Conservation (phyloP, 2,888 invertebrate species). For the Drosophila anomalata region DNA sequence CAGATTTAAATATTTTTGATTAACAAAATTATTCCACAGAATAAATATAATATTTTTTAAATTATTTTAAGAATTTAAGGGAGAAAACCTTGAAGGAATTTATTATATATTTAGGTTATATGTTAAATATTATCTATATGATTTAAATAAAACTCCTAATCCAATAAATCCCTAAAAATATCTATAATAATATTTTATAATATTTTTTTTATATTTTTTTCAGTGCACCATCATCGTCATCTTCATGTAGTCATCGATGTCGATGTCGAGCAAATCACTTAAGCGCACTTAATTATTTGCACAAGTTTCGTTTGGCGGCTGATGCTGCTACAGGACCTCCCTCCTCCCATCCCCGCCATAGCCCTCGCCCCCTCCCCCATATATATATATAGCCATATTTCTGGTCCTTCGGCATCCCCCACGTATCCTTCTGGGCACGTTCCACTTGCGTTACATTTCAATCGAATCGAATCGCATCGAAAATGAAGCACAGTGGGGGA, state of each 20-base stretch:
- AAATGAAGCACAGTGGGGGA: neutral
- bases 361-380: neutral
- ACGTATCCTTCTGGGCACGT: constrained; percentile 46
- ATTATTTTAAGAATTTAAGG: too few species aligned
- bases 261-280: constrained; percentile 68
- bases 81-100: too few species aligned
- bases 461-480: constrained; percentile 47
- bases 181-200: neutral
- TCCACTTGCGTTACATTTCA: constrained; percentile 66
- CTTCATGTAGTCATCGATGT: constrained; percentile 38
- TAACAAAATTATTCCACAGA: too few species aligned
- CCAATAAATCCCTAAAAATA: neutral
- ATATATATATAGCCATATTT: neutral
- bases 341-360: neutral
- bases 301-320: constrained; percentile 61
- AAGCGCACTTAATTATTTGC: constrained; percentile 79
- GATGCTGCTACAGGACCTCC: constrained; percentile 6
- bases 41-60: too few species aligned
- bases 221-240: constrained; percentile 22
- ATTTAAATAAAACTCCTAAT: neutral
- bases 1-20: too few species aligned
- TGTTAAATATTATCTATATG: too few species aligned
- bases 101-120: too few species aligned
- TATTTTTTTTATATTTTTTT: constrained; percentile 1
- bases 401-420: constrained; percentile 29